Conservation (phyloP, 2,888 invertebrate genomes). For the Hydroisotoma schaefferi region DNA sequence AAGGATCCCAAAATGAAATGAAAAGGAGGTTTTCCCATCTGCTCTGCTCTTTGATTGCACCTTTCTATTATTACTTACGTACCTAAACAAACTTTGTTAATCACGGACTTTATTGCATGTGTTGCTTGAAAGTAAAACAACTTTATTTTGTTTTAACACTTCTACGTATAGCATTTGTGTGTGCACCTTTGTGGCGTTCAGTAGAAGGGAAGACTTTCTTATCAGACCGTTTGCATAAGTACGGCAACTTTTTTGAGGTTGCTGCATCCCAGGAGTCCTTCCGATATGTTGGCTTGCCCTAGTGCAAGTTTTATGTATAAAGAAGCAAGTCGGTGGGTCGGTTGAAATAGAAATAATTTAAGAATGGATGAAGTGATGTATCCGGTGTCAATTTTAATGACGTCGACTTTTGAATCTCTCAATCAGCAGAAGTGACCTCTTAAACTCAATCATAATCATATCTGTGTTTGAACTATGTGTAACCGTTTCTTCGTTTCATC, state of each 20-base stretch:
- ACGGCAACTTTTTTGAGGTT: neutral
- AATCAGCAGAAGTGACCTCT: constrained; percentile 28
- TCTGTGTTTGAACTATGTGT: no score
- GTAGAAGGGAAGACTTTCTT: no score
- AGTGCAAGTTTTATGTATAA: neutral
- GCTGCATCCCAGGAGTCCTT: constrained; percentile 13
- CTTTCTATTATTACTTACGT: neutral
- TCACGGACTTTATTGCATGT: neutral
- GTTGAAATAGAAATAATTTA: neutral
- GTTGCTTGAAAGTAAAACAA: neutral
- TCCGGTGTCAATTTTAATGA: constrained; percentile 48
- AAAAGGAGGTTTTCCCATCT: neutral
- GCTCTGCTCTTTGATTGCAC: neutral
- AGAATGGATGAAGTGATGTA: constrained; percentile 29
- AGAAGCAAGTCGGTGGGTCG: no score
- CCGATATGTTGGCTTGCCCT: constrained; percentile 1
- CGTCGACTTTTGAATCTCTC: constrained; percentile 41
- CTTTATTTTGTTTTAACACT: neutral
- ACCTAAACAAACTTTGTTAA: neutral
- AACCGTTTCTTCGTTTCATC: no score
- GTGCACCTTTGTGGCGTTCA: neutral
- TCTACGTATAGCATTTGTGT: no score
- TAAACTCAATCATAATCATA: no score
- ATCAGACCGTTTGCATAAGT: neutral
- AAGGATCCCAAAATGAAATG: neutral